Evolutionary conservation across 35 echinoderm and acorn worm species (phyloP).

Genomic region (Heliocidaris tuberculata): DNA sequence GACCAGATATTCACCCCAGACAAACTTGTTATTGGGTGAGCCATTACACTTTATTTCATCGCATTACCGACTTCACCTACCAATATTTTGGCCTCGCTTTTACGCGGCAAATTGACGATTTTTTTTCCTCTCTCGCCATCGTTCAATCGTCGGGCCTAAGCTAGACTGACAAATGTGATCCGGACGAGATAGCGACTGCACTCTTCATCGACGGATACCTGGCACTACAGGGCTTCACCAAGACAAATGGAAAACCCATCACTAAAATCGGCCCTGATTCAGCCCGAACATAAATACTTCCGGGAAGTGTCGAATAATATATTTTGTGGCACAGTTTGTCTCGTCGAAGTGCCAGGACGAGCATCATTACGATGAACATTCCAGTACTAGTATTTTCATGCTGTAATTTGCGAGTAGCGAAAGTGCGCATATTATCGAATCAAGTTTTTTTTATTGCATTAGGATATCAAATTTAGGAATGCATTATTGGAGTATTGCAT

Average conservation of each 20-base stretch:
- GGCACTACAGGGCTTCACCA: neutral
- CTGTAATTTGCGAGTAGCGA: neutral
- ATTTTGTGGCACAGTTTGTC: neutral
- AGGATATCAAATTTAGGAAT: conserved; percentile 1
- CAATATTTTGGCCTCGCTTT: neutral
- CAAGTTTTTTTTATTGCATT: neutral
- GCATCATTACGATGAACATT: neutral
- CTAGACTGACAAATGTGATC: conserved; percentile 2
- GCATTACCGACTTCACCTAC: neutral
- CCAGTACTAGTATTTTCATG: neutral
- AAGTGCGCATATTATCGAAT: neutral
- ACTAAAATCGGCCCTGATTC: neutral
- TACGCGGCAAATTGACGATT: neutral
- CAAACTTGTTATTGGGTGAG: neutral
- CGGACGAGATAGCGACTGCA: neutral
- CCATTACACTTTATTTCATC: neutral
- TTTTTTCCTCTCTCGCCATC: neutral
- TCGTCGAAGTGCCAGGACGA: neutral
- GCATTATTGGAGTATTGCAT: neutral
- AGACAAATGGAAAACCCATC: conserved; percentile 10
- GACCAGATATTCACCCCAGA: neutral
- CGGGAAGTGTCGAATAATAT: neutral
- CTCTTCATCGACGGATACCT: neutral
- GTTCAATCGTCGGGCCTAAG: neutral
- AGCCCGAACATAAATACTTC: neutral